Evolutionary conservation across 2,888 invertebrate species (phyloP).

Genomic region (Caenorhabditis drosophilae): DNA sequence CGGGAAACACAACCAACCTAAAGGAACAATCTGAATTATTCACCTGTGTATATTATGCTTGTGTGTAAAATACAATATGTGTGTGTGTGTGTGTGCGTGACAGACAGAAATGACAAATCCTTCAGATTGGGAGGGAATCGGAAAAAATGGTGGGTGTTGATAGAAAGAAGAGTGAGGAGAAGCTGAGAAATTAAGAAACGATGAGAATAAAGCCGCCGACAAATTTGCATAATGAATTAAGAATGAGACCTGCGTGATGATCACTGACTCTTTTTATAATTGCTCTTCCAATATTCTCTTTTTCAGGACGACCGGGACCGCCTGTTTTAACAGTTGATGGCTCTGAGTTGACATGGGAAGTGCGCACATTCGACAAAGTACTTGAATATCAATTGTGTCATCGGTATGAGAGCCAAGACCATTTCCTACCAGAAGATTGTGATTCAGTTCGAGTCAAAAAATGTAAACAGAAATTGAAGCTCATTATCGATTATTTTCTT

Average conservation of each 20-base stretch:
- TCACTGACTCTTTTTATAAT: conserved; percentile 8
- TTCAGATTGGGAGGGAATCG: too few species aligned
- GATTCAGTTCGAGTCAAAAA: conserved; percentile 27
- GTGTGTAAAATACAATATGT: too few species aligned
- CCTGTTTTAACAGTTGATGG: conserved; percentile 39
- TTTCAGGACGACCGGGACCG: conserved; percentile 49
- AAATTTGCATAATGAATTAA: conserved; percentile 42
- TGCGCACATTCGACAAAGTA: conserved; percentile 25
- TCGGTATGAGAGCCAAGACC: conserved; percentile 17
- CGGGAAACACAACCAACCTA: too few species aligned
- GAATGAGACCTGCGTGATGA: conserved; percentile 10
- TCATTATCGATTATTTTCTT: too few species aligned
- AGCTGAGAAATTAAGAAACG: too few species aligned
- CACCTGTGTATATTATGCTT: too few species aligned
- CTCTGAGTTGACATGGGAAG: conserved; percentile 39
- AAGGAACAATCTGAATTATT: too few species aligned
- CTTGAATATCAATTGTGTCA: conserved; percentile 32
- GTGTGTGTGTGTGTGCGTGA: too few species aligned
- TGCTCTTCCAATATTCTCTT: conserved; percentile 7
- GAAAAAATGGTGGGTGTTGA: neutral
- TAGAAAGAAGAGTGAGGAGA: too few species aligned
- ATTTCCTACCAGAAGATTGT: conserved; percentile 30
- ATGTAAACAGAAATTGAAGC: too few species aligned
- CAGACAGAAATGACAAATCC: too few species aligned
- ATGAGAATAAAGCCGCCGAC: too few species aligned